Evolutionary conservation across 2,888 invertebrate species (phyloP).

Genomic region (Cantharis rufa): DNA sequence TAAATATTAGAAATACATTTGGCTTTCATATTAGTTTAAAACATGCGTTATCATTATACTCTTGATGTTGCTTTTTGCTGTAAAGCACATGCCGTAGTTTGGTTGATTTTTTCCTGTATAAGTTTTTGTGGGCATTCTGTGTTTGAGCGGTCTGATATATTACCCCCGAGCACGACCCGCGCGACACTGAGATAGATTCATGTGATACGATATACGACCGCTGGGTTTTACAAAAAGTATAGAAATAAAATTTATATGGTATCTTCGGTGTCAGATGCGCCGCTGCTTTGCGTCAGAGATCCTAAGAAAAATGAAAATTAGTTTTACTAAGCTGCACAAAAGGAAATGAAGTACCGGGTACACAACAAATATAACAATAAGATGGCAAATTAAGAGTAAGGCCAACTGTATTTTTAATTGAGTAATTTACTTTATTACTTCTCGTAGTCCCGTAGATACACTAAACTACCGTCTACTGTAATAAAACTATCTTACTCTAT

Average conservation of each 20-base stretch:
- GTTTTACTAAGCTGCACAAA: conserved; percentile 7
- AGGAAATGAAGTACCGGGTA: not conserved
- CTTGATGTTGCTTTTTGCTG: conserved; percentile 22
- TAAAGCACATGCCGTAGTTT: conserved; percentile 21
- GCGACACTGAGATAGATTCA: conserved; percentile 51
- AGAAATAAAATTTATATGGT: conserved; percentile 42
- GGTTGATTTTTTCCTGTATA: conserved; percentile 38
- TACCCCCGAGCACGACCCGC: conserved; percentile 43
- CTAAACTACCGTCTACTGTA: conserved; percentile 1
- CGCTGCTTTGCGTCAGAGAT: conserved; percentile 13
- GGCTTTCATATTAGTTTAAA: not conserved
- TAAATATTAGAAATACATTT: not conserved
- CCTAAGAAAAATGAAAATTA: conserved; percentile 26
- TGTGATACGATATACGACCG: conserved; percentile 48
- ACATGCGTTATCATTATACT: conserved; percentile 13
- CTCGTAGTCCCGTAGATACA: conserved; percentile 1
- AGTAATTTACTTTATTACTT: conserved; percentile 10
- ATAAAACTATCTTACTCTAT: conserved; percentile 7
- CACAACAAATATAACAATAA: conserved; percentile 10
- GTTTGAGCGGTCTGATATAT: conserved; percentile 51
- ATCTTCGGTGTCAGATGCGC: conserved; percentile 33
- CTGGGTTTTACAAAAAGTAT: conserved; percentile 40
- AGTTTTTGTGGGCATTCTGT: conserved; percentile 47
- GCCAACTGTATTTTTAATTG: conserved; percentile 12
- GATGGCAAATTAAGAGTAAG: conserved; percentile 9